Conservation (phyloP, 2,113 vertebrate species). For the Labeo rohita region DNA sequence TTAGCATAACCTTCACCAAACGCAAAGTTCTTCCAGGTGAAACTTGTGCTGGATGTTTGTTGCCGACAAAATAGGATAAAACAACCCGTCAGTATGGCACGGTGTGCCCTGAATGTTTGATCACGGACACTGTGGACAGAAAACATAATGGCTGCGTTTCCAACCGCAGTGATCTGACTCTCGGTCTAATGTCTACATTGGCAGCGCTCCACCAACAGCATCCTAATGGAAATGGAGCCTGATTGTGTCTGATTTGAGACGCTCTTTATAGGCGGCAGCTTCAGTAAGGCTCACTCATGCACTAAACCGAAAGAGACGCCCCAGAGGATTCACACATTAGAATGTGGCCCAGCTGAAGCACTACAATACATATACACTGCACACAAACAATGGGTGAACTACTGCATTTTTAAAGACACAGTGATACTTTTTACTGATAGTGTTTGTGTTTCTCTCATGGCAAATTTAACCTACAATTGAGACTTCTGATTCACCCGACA, state of each 20-base stretch:
- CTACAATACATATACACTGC: not conserved
- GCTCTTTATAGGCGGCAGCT: conserved; percentile 15
- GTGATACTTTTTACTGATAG: not conserved
- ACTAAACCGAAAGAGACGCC: not conserved
- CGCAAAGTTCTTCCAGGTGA: not conserved
- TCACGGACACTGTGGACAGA: not conserved
- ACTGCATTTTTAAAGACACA: too few relatives aligned
- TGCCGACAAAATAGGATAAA: not conserved
- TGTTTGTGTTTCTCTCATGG: not conserved
- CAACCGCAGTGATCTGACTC: not conserved
- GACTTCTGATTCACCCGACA: too few relatives aligned
- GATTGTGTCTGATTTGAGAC: conserved; percentile 15
- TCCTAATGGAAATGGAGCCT: conserved; percentile 28
- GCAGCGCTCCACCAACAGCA: not conserved
- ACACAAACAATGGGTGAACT: not conserved
- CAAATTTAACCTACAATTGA: too few relatives aligned
- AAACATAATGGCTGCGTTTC: not conserved
- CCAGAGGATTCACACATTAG: not conserved
- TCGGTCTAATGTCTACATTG: conserved; percentile 11
- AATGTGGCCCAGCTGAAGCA: not conserved
- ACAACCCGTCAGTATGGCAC: not conserved
- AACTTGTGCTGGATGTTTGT: not conserved
- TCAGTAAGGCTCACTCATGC: not conserved
- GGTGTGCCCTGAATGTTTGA: not conserved
- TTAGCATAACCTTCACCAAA: not conserved